These are phyloP conservation scores for Orchesellides sinensis DNA, from an alignment of 2,888 invertebrate genomes.

Conservation along the genomic window DNA sequence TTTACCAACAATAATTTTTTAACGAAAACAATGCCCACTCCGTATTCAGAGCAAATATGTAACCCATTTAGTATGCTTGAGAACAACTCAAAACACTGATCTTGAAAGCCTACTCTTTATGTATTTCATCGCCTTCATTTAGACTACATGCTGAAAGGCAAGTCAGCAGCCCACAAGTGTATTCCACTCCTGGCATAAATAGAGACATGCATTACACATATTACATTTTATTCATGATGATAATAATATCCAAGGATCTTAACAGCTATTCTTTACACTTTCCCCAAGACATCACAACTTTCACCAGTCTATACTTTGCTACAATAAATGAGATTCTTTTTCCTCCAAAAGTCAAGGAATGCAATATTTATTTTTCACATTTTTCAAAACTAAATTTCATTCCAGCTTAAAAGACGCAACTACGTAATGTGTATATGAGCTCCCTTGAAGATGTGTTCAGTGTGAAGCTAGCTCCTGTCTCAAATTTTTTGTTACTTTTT, in stretches of 20 bases:
- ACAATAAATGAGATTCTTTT: slow-evolving; percentile 35
- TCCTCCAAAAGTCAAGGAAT: slow-evolving; percentile 47
- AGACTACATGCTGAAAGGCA: no score
- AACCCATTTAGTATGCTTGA: no score
- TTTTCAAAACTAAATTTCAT: slow-evolving; percentile 58
- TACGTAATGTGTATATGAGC: neutral
- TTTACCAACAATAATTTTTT: neutral
- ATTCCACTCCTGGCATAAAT: no score
- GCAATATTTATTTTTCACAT: slow-evolving; percentile 54
- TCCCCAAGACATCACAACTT: slow-evolving; percentile 17
- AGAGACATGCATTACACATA: slow-evolving; percentile 14
- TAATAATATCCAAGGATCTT: slow-evolving; percentile 31
- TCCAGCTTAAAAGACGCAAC: neutral
- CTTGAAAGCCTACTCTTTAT: no score
- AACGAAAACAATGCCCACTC: no score
- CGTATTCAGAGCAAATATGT: no score
- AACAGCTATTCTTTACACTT: slow-evolving; percentile 24
- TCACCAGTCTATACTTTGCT: neutral
- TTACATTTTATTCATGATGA: slow-evolving; percentile 49
- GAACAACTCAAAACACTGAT: no score
- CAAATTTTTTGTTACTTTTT: slow-evolving; percentile 11
- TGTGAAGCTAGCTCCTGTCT: neutral
- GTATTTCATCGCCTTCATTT: no score
- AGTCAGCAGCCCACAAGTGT: no score
- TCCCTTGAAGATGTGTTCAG: neutral